These are phyloP conservation scores for Pantelozetes paolii DNA, from an alignment of 2,888 invertebrate genomes.

Conservation along the genomic window DNA sequence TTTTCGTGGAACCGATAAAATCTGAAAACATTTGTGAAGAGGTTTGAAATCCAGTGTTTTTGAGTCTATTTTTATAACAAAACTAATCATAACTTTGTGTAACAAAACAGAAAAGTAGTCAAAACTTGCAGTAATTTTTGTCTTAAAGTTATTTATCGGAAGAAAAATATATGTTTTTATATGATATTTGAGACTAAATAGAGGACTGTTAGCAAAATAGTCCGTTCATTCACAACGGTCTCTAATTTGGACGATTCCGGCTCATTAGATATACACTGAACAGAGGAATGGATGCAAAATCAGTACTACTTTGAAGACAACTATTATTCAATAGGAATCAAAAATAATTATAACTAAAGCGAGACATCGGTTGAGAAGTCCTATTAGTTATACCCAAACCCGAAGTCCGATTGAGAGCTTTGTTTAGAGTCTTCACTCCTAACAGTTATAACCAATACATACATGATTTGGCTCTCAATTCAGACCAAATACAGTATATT, in stretches of 20 bases:
- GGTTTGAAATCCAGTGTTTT: too few species aligned
- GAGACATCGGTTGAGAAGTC: not conserved
- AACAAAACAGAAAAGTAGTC: too few species aligned
- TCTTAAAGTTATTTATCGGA: not conserved
- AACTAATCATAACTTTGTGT: too few species aligned
- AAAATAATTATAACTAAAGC: not conserved
- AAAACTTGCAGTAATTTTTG: too few species aligned
- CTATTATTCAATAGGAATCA: not conserved
- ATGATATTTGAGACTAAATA: not conserved
- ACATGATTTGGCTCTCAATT: too few species aligned
- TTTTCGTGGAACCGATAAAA: too few species aligned
- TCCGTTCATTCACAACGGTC: not conserved
- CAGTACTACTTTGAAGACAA: not conserved
- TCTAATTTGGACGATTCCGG: not conserved
- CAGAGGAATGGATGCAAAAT: too few species aligned
- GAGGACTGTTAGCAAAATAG: not conserved
- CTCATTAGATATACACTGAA: not conserved
- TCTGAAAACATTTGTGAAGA: too few species aligned
- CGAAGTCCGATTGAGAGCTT: not conserved
- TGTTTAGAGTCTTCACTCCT: not conserved
- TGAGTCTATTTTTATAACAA: too few species aligned
- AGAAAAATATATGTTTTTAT: not conserved
- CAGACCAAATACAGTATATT: too few species aligned
- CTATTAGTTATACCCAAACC: not conserved
- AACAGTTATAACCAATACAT: not conserved